These are phyloP conservation scores for Trigoniulus corallinus DNA, from an alignment of 1,140 invertebrate species.

Conservation along the genomic window DNA sequence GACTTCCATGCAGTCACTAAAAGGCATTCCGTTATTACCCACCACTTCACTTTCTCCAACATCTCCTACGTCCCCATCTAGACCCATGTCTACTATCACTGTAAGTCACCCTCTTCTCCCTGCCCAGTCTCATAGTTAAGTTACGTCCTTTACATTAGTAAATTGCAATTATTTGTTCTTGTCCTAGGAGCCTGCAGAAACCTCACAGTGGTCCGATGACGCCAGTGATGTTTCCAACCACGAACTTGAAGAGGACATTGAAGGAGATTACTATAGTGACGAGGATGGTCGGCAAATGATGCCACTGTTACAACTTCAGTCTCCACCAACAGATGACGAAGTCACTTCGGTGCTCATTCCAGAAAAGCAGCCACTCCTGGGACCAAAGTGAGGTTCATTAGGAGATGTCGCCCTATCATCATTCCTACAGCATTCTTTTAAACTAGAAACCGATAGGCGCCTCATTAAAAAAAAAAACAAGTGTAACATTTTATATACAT, in stretches of 20 bases:
- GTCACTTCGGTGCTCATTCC: conserved; percentile 1
- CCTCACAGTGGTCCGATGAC: not conserved
- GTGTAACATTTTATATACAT: no score
- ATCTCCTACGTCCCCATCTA: no score
- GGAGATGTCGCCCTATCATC: no score
- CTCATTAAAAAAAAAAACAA: no score
- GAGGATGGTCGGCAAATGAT: not conserved
- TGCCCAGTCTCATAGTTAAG: not conserved
- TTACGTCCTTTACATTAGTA: not conserved
- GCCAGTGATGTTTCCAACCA: not conserved
- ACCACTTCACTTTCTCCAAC: no score
- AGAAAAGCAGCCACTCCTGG: conserved; percentile 1
- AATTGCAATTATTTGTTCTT: not conserved
- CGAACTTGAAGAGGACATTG: not conserved
- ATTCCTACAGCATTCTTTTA: no score
- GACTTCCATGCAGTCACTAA: no score
- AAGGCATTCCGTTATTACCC: no score
- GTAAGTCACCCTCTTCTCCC: no score
- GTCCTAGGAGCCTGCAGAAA: not conserved
- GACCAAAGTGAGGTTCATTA: conserved; percentile 1
- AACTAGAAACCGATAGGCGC: no score
- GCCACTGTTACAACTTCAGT: not conserved
- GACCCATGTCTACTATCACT: no score
- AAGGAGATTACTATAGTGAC: not conserved
- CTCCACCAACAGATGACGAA: not conserved